Conservation (phyloP, 2,797 vertebrate genomes). For the Myotis vivesi region DNA sequence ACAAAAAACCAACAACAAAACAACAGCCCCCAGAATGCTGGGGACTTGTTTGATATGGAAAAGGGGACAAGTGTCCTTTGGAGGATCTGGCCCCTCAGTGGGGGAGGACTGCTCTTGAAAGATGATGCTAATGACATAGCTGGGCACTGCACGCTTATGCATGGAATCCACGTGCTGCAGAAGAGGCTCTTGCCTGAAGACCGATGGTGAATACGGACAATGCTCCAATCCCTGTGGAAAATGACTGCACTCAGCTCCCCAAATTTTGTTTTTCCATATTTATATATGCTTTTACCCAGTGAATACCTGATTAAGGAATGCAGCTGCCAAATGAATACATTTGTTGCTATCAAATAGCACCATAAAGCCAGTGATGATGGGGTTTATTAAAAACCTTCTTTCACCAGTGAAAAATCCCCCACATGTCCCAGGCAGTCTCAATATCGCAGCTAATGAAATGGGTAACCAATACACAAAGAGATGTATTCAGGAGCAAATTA, state of each 20-base stretch:
- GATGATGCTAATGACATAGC: not conserved
- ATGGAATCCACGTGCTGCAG: not conserved
- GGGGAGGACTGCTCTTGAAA: not conserved
- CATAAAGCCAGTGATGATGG: slow-evolving; percentile 82
- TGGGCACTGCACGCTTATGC: not conserved
- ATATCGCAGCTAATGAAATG: slow-evolving; percentile 77
- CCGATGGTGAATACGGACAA: slow-evolving; percentile 71
- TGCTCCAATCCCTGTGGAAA: slow-evolving; percentile 75
- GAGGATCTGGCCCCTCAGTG: not conserved
- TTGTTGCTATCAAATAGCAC: slow-evolving; percentile 83
- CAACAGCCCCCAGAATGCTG: not conserved
- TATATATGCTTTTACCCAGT: slow-evolving; percentile 79
- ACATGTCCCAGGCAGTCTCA: slow-evolving; percentile 68
- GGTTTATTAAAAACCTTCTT: slow-evolving; percentile 82
- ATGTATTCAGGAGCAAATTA: slow-evolving; percentile 77
- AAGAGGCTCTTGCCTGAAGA: slow-evolving; percentile 54
- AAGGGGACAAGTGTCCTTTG: not conserved
- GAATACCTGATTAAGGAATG: slow-evolving; percentile 84
- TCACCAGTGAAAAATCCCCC: slow-evolving; percentile 76
- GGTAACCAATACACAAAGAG: slow-evolving; percentile 78
- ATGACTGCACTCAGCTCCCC: slow-evolving; percentile 79
- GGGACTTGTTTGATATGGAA: not conserved
- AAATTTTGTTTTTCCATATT: slow-evolving; percentile 84
- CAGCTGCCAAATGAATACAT: slow-evolving; percentile 84
- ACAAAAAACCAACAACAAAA: too few species aligned